These are phyloP conservation scores for Drosophila conformis DNA, from an alignment of 2,888 invertebrate species.

Conservation along the genomic window DNA sequence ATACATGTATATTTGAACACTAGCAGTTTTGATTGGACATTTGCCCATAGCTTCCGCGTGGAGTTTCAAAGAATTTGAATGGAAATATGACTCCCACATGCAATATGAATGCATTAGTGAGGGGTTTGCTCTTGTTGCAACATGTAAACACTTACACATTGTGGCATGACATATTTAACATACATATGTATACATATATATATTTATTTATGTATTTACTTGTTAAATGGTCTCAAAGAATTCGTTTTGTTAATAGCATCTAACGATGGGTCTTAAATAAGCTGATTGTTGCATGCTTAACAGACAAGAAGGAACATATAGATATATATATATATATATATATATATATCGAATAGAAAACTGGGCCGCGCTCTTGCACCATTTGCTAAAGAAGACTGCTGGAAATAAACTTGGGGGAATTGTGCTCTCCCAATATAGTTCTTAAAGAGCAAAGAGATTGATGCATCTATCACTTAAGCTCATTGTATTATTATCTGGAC, in stretches of 20 bases:
- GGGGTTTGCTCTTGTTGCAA: slow-evolving; percentile 25
- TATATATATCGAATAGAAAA: slow-evolving; percentile 16
- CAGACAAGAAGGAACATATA: slow-evolving; percentile 2
- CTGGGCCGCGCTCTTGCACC: slow-evolving; percentile 30
- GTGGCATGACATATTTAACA: neutral
- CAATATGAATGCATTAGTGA: slow-evolving; percentile 1
- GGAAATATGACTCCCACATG: slow-evolving; percentile 2
- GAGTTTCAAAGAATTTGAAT: slow-evolving; percentile 2
- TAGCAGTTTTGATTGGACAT: slow-evolving; percentile 14
- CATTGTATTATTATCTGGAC: slow-evolving; percentile 10
- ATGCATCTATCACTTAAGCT: slow-evolving; percentile 17
- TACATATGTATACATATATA: neutral
- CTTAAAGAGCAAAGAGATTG: slow-evolving; percentile 2
- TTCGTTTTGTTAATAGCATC: slow-evolving; percentile 6
- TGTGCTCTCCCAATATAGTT: neutral
- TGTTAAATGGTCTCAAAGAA: neutral
- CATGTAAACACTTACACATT: slow-evolving; percentile 5
- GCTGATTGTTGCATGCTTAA: slow-evolving; percentile 25
- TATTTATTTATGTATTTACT: neutral
- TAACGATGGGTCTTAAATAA: slow-evolving; percentile 28
- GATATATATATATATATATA: neutral
- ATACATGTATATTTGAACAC: too few relatives aligned
- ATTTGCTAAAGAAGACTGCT: slow-evolving; percentile 27
- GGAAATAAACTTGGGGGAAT: slow-evolving; percentile 36
- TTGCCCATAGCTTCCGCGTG: slow-evolving; percentile 17